These are phyloP conservation scores for Channa argus DNA, from an alignment of 2,113 vertebrate genomes.

Conservation along the genomic window DNA sequence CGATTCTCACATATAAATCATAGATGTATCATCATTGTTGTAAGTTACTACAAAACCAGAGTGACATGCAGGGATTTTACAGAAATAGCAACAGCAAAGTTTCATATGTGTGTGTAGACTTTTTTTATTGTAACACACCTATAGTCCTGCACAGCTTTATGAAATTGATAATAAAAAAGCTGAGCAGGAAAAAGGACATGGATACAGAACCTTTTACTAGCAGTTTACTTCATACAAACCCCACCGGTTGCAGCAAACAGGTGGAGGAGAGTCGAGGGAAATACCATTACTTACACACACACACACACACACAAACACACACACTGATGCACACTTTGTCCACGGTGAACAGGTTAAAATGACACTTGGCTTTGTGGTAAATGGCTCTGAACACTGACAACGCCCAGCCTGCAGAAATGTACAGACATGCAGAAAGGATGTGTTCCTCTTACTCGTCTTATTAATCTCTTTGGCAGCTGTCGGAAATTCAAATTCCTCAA, in stretches of 20 bases:
- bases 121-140: too few relatives aligned
- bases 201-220: too few relatives aligned
- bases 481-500: constrained; percentile 43
- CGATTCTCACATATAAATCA: constrained; percentile 7
- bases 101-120: background rate
- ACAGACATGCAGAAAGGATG: constrained; percentile 50
- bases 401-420: constrained; percentile 45
- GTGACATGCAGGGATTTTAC: constrained; percentile 6
- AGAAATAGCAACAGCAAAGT: constrained; percentile 16
- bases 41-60: background rate
- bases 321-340: background rate
- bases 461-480: constrained; percentile 51
- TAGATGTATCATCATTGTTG: background rate
- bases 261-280: constrained; percentile 46
- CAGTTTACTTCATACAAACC: background rate
- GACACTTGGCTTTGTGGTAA: constrained; percentile 35
- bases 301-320: too few relatives aligned
- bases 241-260: background rate
- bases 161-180: too few relatives aligned
- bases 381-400: constrained; percentile 46
- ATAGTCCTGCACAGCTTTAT: too few relatives aligned
- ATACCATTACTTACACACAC: too few relatives aligned
- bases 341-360: constrained; percentile 39
- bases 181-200: too few relatives aligned
- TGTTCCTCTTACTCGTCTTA: constrained; percentile 62